These are phyloP conservation scores for Scolanthus callimorphus DNA, from an alignment of 92 coral and sea anemone species.

Conservation along the genomic window DNA sequence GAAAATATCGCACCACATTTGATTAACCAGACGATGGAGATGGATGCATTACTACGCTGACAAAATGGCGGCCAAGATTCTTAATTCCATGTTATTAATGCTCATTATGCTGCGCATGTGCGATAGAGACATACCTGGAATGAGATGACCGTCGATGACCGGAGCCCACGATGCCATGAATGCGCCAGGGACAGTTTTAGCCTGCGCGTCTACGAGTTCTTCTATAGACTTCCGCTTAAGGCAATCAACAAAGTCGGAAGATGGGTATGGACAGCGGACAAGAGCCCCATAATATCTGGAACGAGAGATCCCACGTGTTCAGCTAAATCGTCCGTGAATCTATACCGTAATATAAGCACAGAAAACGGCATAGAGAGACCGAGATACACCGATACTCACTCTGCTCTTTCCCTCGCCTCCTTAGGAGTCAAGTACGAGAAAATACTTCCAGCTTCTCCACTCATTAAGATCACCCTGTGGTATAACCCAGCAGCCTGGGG, in stretches of 20 bases:
- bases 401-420: conserved; percentile 21
- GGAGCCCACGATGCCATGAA: conserved; percentile 36
- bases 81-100: no score
- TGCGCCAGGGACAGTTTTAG: conserved; percentile 6
- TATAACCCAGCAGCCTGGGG: conserved; percentile 38
- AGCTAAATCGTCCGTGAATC: no score
- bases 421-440: conserved; percentile 29
- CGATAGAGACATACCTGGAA: no score
- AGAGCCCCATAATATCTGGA: conserved; percentile 26
- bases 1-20: no score
- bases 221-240: conserved; percentile 10
- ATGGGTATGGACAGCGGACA: conserved; percentile 27
- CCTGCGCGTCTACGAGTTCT: conserved; percentile 24
- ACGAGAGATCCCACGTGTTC: no score
- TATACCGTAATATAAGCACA: no score
- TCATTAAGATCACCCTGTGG: conserved; percentile 25
- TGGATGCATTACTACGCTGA: no score
- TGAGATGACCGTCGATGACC: conserved; percentile 39
- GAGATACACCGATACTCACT: no score
- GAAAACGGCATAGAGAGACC: no score
- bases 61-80: no score
- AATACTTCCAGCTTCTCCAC: conserved; percentile 36
- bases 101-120: no score
- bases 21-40: no score
- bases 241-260: conserved; percentile 21